Evolutionary conservation across 2,888 invertebrate genomes (phyloP), one percentile per base, ranked within the genome.

Genomic region (Rhagium mordax): DNA sequence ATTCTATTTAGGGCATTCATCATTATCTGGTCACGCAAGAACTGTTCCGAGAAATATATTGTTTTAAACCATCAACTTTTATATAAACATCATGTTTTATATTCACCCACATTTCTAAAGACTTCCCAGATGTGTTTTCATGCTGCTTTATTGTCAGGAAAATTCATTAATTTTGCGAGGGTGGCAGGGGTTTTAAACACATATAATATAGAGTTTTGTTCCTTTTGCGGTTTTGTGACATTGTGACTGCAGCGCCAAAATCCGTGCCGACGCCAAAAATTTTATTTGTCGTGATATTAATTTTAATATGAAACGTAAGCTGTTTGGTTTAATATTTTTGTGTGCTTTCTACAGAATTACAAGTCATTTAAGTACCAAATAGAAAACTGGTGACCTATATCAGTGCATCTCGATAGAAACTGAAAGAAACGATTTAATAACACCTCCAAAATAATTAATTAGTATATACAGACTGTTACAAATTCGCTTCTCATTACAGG

Each of bases 101-200:
- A 29, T 51, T 47, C 47, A 24, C 21, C 51, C 16, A 21, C 27
- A 49, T 49, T 69, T 51, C 69, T 69, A 69, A 60, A 60, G 59
- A 69, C 55, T 60, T 49, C 60, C 69, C 21, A 27, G 57, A 69
- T 69, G 60, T 69, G 69, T 60, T 60, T 69, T 60, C 69, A 60
- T 21, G 55, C 21, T 48, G 67, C 67, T 59, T 59, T 57, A 69
- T 69, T 60, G 69, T 69, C 27, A 24, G 60, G 69, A 69, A 67
- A 59, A 69, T 69, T 69, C 69, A 69, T 69, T 69, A 69, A 69
- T 69, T 60, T 69, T 53, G 49, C 5, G 20, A 53, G 59, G 48
- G 47, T 51, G 66, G 18, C 62, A 64, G 27, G 53, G 49, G 33
- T 15, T 53, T 51, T 15, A 49, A 65, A 65, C 64, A 27, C 15